A percentile compares a stretch with the other conserved stretches of the same genome.
These are phyloP conservation scores for Galaxea fascicularis DNA, from an alignment of 92 coral and sea anemone species.

Conservation along the genomic window DNA sequence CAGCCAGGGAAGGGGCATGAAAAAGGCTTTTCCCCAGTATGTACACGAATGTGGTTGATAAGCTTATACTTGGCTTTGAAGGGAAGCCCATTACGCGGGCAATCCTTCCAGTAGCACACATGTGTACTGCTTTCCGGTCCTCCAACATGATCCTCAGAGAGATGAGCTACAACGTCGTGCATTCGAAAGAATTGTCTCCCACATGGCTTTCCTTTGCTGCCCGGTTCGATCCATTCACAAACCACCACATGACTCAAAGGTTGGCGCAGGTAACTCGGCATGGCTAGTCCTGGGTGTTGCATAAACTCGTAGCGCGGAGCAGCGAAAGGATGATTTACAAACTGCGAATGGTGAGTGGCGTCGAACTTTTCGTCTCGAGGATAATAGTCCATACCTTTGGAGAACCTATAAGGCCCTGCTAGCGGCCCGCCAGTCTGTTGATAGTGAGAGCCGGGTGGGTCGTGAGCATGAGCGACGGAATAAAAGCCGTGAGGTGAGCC, in stretches of 20 bases:
- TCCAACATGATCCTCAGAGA: conserved; percentile 99
- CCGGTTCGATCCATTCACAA: conserved; percentile 99
- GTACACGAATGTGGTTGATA: conserved; percentile 98
- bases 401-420: conserved; percentile 78
- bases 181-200: conserved; percentile 99
- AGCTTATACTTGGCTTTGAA: conserved; percentile 99
- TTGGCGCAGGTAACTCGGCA: conserved; percentile 94
- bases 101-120: conserved; percentile 97
- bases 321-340: conserved; percentile 79
- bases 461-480: conserved; percentile 94
- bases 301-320: conserved; percentile 90
- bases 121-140: conserved; percentile 98
- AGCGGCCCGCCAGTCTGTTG: conserved; percentile 70
- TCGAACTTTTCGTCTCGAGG: conserved; percentile 83
- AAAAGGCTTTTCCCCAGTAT: conserved; percentile 98
- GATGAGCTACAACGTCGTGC: conserved; percentile 99
- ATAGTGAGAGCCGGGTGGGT: conserved; percentile 78
- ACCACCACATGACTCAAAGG: conserved; percentile 97
- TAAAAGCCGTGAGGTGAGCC: conserved; percentile 95
- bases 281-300: conserved; percentile 90
- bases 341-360: conserved; percentile 75
- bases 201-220: conserved; percentile 97
- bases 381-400: conserved; percentile 79
- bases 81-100: conserved; percentile 94
- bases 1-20: conserved; percentile 99